Conservation (phyloP, 2,888 invertebrate species). For the Athripsodes cinereus region DNA sequence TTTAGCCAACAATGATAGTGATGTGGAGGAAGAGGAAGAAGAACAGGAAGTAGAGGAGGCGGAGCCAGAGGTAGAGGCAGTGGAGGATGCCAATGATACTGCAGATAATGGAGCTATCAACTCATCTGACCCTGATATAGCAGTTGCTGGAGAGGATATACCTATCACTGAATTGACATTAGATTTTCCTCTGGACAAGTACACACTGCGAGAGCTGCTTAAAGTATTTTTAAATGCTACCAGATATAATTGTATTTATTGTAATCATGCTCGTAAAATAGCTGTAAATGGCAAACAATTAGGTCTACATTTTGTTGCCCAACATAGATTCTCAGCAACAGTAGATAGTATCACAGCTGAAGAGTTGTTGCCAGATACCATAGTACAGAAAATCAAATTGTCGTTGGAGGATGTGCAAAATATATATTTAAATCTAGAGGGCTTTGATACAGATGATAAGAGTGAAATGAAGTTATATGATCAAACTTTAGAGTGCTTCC, state of each 20-base stretch:
- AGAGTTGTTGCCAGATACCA: slow-evolving; percentile 64
- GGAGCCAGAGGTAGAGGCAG: slow-evolving; percentile 32
- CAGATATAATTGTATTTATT: slow-evolving; percentile 69
- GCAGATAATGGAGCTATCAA: slow-evolving; percentile 31
- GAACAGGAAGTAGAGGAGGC: slow-evolving; percentile 29
- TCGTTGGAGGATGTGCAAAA: slow-evolving; percentile 56
- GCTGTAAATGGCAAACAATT: slow-evolving; percentile 79
- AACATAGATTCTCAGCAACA: slow-evolving; percentile 74
- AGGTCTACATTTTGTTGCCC: slow-evolving; percentile 69
- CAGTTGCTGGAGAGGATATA: slow-evolving; percentile 58
- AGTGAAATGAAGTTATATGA: slow-evolving; percentile 54
- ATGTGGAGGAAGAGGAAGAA: slow-evolving; percentile 32
- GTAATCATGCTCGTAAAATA: slow-evolving; percentile 79
- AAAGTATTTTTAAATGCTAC: slow-evolving; percentile 69
- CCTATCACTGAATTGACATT: slow-evolving; percentile 65
- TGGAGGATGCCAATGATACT: slow-evolving; percentile 33
- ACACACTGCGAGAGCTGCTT: slow-evolving; percentile 63
- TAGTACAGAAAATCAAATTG: slow-evolving; percentile 59
- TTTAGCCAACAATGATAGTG: slow-evolving; percentile 9
- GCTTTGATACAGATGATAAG: slow-evolving; percentile 58
- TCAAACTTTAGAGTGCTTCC: slow-evolving; percentile 78
- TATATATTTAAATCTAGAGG: slow-evolving; percentile 66
- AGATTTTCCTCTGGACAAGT: slow-evolving; percentile 68
- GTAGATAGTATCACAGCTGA: slow-evolving; percentile 73
- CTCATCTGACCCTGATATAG: slow-evolving; percentile 35